Evolutionary conservation across 2,888 invertebrate genomes (phyloP).

Genomic region (Limnephilus marmoratus): DNA sequence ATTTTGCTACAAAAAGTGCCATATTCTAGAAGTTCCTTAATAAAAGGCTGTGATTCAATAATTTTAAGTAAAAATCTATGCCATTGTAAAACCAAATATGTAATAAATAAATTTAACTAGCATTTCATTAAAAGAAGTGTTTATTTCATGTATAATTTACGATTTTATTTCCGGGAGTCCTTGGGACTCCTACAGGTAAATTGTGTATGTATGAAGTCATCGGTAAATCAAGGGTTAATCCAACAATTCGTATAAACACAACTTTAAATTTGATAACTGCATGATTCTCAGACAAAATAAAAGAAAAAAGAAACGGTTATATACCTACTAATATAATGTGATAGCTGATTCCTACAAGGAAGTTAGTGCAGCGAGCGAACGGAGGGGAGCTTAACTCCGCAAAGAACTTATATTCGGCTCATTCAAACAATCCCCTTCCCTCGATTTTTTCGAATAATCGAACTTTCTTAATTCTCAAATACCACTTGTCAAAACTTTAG

Average conservation of each 20-base stretch:
- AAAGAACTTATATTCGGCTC: not conserved
- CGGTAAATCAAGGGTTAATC: no score
- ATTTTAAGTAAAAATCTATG: no score
- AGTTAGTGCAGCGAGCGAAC: not conserved
- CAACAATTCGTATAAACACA: not conserved
- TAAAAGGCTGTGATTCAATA: no score
- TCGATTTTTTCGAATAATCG: slow-evolving; percentile 2
- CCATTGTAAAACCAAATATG: no score
- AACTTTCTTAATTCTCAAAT: not conserved
- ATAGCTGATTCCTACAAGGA: not conserved
- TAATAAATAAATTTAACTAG: no score
- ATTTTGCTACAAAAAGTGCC: no score
- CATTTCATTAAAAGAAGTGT: no score
- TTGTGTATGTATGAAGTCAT: no score
- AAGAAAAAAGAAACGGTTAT: not conserved
- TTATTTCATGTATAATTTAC: no score
- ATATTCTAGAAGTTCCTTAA: no score
- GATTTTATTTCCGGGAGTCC: no score
- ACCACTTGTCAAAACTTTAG: slow-evolving; percentile 2
- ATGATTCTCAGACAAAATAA: not conserved
- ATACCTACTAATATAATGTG: not conserved
- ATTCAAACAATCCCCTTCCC: not conserved
- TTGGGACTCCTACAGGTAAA: no score
- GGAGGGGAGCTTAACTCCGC: not conserved
- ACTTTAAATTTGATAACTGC: not conserved